Evolutionary conservation across 2,888 invertebrate species (phyloP), one percentile per base, ranked within the genome.

Genomic region (Euspilapteryx auroguttella): DNA sequence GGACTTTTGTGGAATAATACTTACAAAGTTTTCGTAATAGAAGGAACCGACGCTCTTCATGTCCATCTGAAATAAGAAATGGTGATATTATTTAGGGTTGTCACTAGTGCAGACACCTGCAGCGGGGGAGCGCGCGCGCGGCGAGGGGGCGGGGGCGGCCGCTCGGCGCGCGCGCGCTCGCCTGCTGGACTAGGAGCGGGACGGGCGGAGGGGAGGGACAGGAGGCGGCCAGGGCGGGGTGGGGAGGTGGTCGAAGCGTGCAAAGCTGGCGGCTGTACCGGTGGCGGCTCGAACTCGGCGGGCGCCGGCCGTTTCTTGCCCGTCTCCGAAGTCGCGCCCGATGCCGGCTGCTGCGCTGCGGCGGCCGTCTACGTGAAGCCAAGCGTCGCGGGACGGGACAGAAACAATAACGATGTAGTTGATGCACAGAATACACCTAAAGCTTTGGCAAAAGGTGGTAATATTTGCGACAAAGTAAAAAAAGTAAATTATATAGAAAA

Each of bases 11-110:
- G 13, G 14, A 27, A 14, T 17, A 41, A 78, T 86, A 91, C 91
- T 91, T 87, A 91, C 91, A 84, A 91, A 91, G 82, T 90, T 91
- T 80, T 92, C 91, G 82, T 92, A 92, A 86, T 92, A 91, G 88
- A 90, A 89, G 75, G 90, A 90, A 79, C 91, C 91, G 83, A 91
- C 89, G 81, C 89, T 88, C 86, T 92, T 92, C 87, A 91, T 88
- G 83, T 92, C 91, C 91, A 92, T 91, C 91, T 92, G 87, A 81
- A 88, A 88, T 73, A 64, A 73, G 69, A 71, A 65, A 71, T 50
- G 62, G 39, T 61, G 51, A 58, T 61, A 61, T 71, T 62, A 68
- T 52, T 49, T 56, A n/a, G n/a, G n/a, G n/a, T n/a, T n/a, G n/a
- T n/a, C n/a, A n/a, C n/a, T n/a, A n/a, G n/a, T n/a, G n/a, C n/a